These are phyloP conservation scores for Chironomus striatipennis DNA, from an alignment of 1,140 invertebrate species.

Conservation along the genomic window DNA sequence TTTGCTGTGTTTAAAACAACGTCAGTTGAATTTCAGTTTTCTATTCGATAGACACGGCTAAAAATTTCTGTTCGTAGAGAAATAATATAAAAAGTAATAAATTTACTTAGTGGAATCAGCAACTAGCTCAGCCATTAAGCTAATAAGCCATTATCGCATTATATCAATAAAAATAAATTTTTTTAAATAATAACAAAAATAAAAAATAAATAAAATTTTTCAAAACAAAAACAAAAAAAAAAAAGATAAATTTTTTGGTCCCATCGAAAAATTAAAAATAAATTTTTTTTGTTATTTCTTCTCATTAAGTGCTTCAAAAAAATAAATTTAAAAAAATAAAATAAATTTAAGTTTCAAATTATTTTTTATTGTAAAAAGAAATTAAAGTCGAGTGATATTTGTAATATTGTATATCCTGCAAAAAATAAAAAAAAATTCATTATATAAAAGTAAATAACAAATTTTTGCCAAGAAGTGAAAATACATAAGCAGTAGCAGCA, in stretches of 20 bases:
- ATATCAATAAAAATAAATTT: no score
- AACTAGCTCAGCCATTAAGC: not conserved
- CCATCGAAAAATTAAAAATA: no score
- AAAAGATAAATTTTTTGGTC: not conserved
- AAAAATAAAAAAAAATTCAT: not conserved
- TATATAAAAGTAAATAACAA: not conserved
- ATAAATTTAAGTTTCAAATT: not conserved
- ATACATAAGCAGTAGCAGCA: not conserved
- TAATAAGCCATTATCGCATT: not conserved
- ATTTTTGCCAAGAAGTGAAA: conserved; percentile 16
- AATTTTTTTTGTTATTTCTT: not conserved
- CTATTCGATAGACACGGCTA: conserved; percentile 1
- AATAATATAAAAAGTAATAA: not conserved
- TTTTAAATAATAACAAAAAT: not conserved
- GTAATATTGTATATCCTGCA: not conserved
- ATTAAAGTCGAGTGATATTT: not conserved
- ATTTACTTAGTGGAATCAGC: not conserved
- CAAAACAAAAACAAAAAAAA: no score
- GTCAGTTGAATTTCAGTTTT: conserved; percentile 3
- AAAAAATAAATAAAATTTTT: not conserved
- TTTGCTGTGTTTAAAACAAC: not conserved
- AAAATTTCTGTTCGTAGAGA: not conserved
- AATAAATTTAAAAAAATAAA: not conserved
- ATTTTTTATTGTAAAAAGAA: not conserved
- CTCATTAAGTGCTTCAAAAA: not conserved